A percentile compares a stretch with the other conserved stretches of the same genome.
Evolutionary conservation across 2,888 invertebrate genomes (phyloP).

Genomic region (Onchidella celtica): DNA sequence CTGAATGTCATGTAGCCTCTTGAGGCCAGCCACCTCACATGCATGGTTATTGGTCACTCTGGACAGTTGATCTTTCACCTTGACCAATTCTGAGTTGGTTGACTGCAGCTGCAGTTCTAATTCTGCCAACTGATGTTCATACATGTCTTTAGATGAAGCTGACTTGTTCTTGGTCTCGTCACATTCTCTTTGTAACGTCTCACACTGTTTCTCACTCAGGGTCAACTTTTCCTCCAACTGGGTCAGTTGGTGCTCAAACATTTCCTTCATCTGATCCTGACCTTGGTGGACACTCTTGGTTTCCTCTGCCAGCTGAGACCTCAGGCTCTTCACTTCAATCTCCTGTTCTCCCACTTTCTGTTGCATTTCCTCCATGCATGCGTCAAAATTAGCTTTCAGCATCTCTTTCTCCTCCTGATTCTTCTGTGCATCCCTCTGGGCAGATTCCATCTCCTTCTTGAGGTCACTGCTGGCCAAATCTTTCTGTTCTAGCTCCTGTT

Average conservation of each 20-base stretch:
- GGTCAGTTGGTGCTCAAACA: conserved; percentile 57
- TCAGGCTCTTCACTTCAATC: conserved; percentile 45
- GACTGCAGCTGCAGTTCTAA: conserved; percentile 50
- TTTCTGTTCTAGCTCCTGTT: conserved; percentile 54
- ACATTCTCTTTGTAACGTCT: conserved; percentile 41
- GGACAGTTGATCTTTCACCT: conserved; percentile 49
- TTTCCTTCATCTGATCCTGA: conserved; percentile 53
- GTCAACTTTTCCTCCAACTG: conserved; percentile 53
- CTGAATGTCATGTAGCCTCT: conserved; percentile 53
- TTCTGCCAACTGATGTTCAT: conserved; percentile 52
- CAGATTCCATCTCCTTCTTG: conserved; percentile 38
- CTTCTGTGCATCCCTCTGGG: conserved; percentile 20
- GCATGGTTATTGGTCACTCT: conserved; percentile 47
- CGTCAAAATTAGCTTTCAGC: conserved; percentile 57
- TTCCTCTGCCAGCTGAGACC: conserved; percentile 54
- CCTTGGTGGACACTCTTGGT: conserved; percentile 54
- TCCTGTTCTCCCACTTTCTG: conserved; percentile 51
- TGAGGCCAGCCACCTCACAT: conserved; percentile 50
- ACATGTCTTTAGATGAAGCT: conserved; percentile 43
- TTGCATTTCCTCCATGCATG: conserved; percentile 57
- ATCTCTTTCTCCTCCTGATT: conserved; percentile 55
- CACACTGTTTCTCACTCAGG: conserved; percentile 35
- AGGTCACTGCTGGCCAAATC: conserved; percentile 16
- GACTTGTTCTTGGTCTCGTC: conserved; percentile 26
- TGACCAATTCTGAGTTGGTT: conserved; percentile 43